Conservation (phyloP, 2,888 invertebrate genomes). For the Protophormia terraenovae region DNA sequence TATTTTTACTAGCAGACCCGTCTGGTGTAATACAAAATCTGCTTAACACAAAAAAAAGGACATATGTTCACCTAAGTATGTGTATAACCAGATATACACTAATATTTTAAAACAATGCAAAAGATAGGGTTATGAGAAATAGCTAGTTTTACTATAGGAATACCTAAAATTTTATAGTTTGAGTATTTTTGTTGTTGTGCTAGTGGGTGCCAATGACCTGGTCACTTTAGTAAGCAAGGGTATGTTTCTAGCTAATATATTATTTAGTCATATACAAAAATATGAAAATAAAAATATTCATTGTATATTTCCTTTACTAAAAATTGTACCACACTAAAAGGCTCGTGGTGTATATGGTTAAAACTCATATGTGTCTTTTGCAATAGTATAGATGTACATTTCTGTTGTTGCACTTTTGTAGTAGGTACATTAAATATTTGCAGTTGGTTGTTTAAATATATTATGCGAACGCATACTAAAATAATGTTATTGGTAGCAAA, state of each 20-base stretch:
- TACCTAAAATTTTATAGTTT: too few relatives aligned
- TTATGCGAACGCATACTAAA: slow-evolving; percentile 60
- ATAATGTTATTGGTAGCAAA: slow-evolving; percentile 31
- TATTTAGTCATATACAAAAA: not conserved
- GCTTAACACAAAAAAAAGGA: too few relatives aligned
- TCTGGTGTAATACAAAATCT: too few relatives aligned
- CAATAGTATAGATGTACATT: not conserved
- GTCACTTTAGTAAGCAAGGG: slow-evolving; percentile 1
- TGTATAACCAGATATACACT: not conserved
- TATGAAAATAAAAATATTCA: not conserved
- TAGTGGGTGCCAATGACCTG: slow-evolving; percentile 53
- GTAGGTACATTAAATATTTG: slow-evolving; percentile 49
- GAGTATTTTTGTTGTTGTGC: not conserved
- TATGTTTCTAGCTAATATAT: not conserved
- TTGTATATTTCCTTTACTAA: not conserved
- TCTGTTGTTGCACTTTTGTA: not conserved
- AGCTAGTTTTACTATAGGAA: not conserved
- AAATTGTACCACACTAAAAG: not conserved
- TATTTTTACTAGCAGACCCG: too few relatives aligned
- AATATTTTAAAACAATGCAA: too few relatives aligned
- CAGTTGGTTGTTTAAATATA: slow-evolving; percentile 45
- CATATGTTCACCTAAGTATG: too few relatives aligned
- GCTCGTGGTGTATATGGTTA: not conserved
- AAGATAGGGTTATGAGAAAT: slow-evolving; percentile 20
- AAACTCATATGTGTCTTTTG: slow-evolving; percentile 19